A percentile compares a stretch with the other conserved stretches of the same genome.
phyloP scores from a whole-genome alignment of 2,888 invertebrate genomes.

The Metalampra italica region DNA sequence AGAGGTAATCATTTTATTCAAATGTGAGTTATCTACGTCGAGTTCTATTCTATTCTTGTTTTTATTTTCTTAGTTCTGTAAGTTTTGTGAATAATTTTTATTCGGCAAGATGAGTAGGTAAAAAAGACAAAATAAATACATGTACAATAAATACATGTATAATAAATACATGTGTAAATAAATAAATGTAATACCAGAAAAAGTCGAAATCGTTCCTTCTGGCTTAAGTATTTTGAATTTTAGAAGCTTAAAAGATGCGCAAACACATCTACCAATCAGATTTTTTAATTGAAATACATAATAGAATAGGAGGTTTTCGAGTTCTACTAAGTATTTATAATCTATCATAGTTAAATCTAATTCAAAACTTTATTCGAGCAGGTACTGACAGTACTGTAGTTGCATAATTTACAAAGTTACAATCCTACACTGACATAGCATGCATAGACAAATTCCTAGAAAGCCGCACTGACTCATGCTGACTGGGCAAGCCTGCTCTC shows the following conservation, averaged over 20 bases:
- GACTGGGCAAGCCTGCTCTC: slow-evolving; percentile 42
- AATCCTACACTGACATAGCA: slow-evolving; percentile 20
- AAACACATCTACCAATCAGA: slow-evolving; percentile 7
- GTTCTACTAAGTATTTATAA: too few species aligned
- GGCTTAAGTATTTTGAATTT: too few species aligned
- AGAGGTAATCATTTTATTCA: slow-evolving; percentile 60
- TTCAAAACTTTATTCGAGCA: too few species aligned
- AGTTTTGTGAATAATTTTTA: neutral
- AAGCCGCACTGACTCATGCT: slow-evolving; percentile 48
- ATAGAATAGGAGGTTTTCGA: too few species aligned
- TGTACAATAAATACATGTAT: too few species aligned
- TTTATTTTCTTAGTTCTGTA: slow-evolving; percentile 34
- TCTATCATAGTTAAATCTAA: slow-evolving; percentile 5
- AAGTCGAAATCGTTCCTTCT: too few species aligned
- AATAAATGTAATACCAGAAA: too few species aligned
- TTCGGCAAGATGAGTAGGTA: too few species aligned
- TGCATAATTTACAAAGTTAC: slow-evolving; percentile 11
- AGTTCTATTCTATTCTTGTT: slow-evolving; percentile 13
- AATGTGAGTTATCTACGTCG: slow-evolving; percentile 42
- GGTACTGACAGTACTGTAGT: neutral
- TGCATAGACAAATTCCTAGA: slow-evolving; percentile 43
- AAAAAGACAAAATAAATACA: too few species aligned
- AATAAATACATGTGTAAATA: too few species aligned
- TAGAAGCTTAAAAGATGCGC: slow-evolving; percentile 20
- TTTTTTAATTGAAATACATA: too few species aligned